phyloP scores from a whole-genome alignment of 1,140 invertebrate genomes.

The Battus philenor region DNA sequence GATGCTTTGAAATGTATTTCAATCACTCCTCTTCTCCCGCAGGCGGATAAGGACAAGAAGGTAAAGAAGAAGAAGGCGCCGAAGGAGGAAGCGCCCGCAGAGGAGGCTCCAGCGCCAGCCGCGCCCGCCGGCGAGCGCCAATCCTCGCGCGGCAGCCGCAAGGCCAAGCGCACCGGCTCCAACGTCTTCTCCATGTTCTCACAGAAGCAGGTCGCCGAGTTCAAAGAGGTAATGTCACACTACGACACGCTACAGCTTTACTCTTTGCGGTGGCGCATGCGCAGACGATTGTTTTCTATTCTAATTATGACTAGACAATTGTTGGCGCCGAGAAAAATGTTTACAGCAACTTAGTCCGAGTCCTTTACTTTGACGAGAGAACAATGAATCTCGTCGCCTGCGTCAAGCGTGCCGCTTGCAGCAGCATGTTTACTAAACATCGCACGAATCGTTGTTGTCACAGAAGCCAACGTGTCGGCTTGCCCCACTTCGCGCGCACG shows the following conservation, averaged over 20 bases:
- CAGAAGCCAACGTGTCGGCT: no score
- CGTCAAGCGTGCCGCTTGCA: constrained; percentile 7
- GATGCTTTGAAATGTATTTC: background rate
- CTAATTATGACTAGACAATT: no score
- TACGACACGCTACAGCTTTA: no score
- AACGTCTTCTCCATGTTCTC: constrained; percentile 98
- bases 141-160: constrained; percentile 81
- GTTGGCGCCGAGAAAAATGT: no score
- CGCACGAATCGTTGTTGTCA: background rate
- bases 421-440: constrained; percentile 24
- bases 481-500: no score
- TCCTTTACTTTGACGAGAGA: no score
- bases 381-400: background rate
- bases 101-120: constrained; percentile 78
- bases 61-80: constrained; percentile 87
- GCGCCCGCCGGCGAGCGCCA: constrained; percentile 76
- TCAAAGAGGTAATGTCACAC: constrained; percentile 97
- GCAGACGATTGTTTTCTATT: no score
- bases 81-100: constrained; percentile 80
- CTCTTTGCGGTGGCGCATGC: no score
- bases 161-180: constrained; percentile 91
- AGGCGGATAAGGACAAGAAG: constrained; percentile 87
- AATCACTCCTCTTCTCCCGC: constrained; percentile 12
- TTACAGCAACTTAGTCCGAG: no score
- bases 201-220: constrained; percentile 95